These are phyloP conservation scores for Octodonta nipae DNA, from an alignment of 2,888 invertebrate genomes.

Conservation along the genomic window DNA sequence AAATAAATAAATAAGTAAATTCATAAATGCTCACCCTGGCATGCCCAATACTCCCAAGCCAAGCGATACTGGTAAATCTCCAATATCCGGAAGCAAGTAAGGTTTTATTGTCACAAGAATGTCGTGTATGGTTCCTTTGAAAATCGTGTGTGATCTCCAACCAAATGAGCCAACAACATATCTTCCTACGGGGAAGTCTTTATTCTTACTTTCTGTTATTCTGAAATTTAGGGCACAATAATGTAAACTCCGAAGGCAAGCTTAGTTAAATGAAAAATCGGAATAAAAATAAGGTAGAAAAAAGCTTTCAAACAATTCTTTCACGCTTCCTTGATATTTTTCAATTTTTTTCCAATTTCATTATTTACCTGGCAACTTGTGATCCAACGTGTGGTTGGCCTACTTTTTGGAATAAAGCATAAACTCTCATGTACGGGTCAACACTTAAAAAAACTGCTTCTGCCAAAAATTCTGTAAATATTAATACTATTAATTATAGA, in stretches of 20 bases:
- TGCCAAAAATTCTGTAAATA: background rate
- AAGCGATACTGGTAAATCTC: slow-evolving; percentile 45
- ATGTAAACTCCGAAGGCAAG: no score
- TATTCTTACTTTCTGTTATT: slow-evolving; percentile 52
- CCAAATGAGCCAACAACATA: slow-evolving; percentile 51
- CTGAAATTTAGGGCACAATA: no score
- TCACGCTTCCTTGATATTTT: no score
- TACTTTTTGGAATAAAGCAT: background rate
- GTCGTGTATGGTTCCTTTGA: slow-evolving; percentile 33
- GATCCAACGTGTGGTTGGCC: background rate
- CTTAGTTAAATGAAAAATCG: no score
- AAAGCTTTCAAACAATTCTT: no score
- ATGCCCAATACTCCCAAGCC: slow-evolving; percentile 54
- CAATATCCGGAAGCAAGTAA: slow-evolving; percentile 44
- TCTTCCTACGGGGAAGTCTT: slow-evolving; percentile 49
- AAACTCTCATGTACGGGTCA: slow-evolving; percentile 1
- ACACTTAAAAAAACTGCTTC: background rate
- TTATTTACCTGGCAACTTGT: background rate
- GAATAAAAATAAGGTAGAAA: no score
- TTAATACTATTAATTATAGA: background rate
- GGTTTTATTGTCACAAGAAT: slow-evolving; percentile 45
- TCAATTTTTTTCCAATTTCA: background rate
- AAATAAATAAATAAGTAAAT: no score
- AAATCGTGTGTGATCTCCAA: slow-evolving; percentile 51
- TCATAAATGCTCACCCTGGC: slow-evolving; percentile 60